phyloP scores from a whole-genome alignment of 2,888 invertebrate genomes.

The Xestia c-nigrum region DNA sequence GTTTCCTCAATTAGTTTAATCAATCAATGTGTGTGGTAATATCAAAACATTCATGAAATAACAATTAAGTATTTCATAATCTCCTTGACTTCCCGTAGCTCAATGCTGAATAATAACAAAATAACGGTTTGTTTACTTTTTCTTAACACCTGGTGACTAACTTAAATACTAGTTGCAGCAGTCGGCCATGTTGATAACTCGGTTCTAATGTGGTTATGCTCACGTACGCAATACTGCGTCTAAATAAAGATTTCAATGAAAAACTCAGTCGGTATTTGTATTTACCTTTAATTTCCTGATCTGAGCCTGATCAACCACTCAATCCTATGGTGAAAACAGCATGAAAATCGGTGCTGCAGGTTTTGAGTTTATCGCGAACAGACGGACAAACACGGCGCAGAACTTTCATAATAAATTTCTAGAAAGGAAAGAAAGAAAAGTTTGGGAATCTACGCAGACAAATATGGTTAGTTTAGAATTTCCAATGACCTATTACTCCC shows the following conservation, averaged over 20 bases:
- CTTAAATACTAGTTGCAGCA: background rate
- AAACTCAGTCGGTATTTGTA: background rate
- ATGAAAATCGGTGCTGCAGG: too few species aligned
- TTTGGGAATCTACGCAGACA: background rate
- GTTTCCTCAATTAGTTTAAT: background rate
- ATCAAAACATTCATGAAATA: background rate
- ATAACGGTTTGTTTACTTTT: background rate
- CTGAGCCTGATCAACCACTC: too few species aligned
- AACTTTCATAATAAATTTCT: too few species aligned
- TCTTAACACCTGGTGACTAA: background rate
- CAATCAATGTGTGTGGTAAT: background rate
- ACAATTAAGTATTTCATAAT: background rate
- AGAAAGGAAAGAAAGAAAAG: too few species aligned
- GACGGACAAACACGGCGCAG: too few species aligned
- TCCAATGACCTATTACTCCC: background rate
- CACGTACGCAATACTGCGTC: constrained; percentile 15
- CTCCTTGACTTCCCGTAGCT: background rate
- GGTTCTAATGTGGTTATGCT: constrained; percentile 1
- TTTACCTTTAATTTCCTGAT: constrained; percentile 23
- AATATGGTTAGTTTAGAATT: background rate
- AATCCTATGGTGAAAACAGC: too few species aligned
- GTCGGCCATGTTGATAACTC: background rate
- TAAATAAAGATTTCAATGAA: constrained; percentile 15
- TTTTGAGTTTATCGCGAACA: too few species aligned
- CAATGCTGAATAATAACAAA: background rate